Conservation (phyloP, 1,140 invertebrate genomes). For the Drosophila bocki region DNA sequence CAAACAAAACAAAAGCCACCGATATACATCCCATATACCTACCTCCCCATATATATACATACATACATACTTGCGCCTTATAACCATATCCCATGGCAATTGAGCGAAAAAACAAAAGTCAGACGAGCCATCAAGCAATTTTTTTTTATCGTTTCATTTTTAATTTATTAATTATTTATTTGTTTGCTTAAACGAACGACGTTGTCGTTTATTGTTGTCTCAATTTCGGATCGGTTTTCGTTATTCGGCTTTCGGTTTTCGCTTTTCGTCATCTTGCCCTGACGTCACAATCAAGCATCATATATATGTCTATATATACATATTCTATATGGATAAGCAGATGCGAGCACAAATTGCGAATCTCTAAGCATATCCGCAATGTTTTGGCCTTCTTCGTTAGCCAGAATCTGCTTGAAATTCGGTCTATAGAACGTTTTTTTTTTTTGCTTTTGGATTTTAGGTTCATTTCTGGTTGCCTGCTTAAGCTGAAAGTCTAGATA, state of each 20-base stretch:
- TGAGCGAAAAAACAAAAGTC: constrained; percentile 43
- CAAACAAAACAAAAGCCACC: constrained; percentile 54
- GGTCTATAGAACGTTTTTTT: constrained; percentile 33
- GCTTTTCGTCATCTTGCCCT: constrained; percentile 46
- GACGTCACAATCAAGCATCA: constrained; percentile 56
- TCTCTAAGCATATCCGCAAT: constrained; percentile 42
- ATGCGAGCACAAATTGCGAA: constrained; percentile 21
- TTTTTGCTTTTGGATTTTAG: constrained; percentile 1
- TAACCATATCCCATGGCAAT: constrained; percentile 25
- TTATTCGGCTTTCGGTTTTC: constrained; percentile 36
- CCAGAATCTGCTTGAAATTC: constrained; percentile 26
- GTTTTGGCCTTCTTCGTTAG: constrained; percentile 33
- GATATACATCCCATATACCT: constrained; percentile 1
- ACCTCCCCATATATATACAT: background rate
- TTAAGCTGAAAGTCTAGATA: constrained; percentile 1
- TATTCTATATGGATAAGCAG: constrained; percentile 22
- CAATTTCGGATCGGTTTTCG: constrained; percentile 17
- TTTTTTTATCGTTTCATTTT: constrained; percentile 62
- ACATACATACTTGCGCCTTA: background rate
- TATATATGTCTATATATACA: background rate
- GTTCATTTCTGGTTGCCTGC: constrained; percentile 13
- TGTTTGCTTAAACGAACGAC: constrained; percentile 64
- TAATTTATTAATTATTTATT: constrained; percentile 78
- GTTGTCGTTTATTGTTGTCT: constrained; percentile 29
- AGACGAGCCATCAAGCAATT: constrained; percentile 47